Conservation (phyloP, 2,888 invertebrate species). For the Sipha maydis region DNA sequence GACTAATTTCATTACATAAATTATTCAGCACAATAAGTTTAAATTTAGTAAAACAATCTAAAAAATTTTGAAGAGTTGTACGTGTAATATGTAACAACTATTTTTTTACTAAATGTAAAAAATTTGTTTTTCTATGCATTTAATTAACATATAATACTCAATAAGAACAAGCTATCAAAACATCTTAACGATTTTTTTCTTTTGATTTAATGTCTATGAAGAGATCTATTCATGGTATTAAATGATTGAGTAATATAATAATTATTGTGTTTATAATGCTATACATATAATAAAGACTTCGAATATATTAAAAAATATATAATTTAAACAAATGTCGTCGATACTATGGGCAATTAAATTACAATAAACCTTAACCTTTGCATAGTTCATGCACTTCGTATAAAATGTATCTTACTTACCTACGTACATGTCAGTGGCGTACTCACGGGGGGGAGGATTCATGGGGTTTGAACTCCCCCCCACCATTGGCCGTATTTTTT, state of each 20-base stretch:
- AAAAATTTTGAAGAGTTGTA: too few relatives aligned
- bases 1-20: not conserved
- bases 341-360: not conserved
- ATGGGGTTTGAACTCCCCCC: too few relatives aligned
- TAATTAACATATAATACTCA: not conserved
- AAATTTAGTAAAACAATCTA: too few relatives aligned
- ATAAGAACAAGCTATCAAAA: not conserved
- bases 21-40: not conserved
- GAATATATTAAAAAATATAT: not conserved
- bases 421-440: too few relatives aligned
- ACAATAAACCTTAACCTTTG: constrained; percentile 11
- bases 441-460: too few relatives aligned
- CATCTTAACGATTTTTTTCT: not conserved
- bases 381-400: not conserved
- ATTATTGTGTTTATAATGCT: not conserved
- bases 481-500: too few relatives aligned
- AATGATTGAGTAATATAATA: not conserved
- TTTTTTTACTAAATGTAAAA: not conserved
- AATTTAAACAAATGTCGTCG: constrained; percentile 7
- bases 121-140: not conserved
- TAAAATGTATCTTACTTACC: not conserved
- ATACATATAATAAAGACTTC: not conserved
- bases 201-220: not conserved
- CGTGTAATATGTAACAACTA: not conserved
- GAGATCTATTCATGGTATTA: too few relatives aligned